Percentiles rank a stretch among this genome's conserved stretches.
Evolutionary conservation across 2,888 invertebrate species (phyloP).

Genomic region (Strigamia maritima): DNA sequence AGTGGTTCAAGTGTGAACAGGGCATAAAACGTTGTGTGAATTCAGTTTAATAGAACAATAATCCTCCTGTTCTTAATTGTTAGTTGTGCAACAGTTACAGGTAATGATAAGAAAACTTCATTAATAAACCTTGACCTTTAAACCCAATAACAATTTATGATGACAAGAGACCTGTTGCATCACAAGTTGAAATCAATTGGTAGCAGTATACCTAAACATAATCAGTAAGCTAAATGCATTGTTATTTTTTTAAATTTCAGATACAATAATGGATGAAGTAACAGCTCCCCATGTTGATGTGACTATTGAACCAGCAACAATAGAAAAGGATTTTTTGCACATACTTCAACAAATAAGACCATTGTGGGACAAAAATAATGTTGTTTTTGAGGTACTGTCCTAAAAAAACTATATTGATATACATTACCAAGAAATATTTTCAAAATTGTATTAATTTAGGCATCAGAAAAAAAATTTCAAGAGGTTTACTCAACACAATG

Average conservation of each 20-base stretch:
- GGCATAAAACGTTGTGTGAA: too few species aligned
- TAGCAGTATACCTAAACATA: not conserved
- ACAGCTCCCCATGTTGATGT: not conserved
- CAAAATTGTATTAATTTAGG: not conserved
- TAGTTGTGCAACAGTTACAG: too few species aligned
- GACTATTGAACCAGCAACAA: not conserved
- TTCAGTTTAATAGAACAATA: too few species aligned
- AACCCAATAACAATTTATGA: too few species aligned
- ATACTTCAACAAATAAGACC: not conserved
- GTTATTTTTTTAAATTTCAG: not conserved
- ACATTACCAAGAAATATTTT: not conserved
- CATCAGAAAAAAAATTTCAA: not conserved
- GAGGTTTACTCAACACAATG: slow-evolving; percentile 24
- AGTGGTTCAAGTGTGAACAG: too few species aligned
- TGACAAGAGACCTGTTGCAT: too few species aligned
- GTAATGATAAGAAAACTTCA: too few species aligned
- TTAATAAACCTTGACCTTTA: too few species aligned
- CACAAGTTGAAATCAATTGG: too few species aligned
- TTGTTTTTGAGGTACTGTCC: not conserved
- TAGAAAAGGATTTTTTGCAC: not conserved
- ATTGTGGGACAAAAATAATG: not conserved
- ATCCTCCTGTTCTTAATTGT: too few species aligned
- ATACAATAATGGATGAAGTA: not conserved
- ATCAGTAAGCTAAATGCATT: not conserved
- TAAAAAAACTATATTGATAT: too few species aligned